Conservation (phyloP, 1,140 invertebrate genomes). For the Scylla paramamosain region DNA sequence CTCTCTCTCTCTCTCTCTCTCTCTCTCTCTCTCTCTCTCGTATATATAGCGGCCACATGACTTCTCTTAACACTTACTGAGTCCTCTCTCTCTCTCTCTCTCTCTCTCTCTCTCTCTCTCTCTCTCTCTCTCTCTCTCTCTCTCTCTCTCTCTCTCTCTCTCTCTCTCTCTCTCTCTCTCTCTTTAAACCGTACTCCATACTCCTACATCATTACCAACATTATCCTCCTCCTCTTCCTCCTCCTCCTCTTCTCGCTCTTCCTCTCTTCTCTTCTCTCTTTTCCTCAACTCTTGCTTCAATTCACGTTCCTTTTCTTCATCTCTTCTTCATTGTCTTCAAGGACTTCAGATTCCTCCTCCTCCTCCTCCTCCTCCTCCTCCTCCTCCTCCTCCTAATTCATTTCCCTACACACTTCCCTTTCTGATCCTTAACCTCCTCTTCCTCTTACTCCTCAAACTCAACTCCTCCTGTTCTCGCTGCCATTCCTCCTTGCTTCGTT, state of each 20-base stretch:
- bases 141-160: conserved; percentile 15
- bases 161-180: background rate
- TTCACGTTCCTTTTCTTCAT: background rate
- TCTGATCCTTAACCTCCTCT: background rate
- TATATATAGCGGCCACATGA: too few species aligned
- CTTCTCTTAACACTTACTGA: too few species aligned
- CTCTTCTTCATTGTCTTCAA: background rate
- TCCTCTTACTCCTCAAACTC: background rate
- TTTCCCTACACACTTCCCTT: background rate
- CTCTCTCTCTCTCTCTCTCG: background rate
- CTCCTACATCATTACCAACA: background rate
- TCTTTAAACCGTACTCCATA: background rate
- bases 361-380: too few species aligned
- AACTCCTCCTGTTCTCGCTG: background rate
- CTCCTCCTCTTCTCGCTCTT: background rate
- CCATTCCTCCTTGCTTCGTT: background rate
- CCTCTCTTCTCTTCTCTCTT: background rate
- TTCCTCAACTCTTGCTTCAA: background rate
- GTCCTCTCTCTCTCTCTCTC: background rate
- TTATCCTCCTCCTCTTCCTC: background rate
- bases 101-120: conserved; percentile 24
- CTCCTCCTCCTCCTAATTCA: too few species aligned
- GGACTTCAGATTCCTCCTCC: too few species aligned
- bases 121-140: conserved; percentile 32
- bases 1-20: background rate